Base-by-base conservation (phyloP, 2,888 invertebrate species). In the Hydropsyche betteni region DNA sequence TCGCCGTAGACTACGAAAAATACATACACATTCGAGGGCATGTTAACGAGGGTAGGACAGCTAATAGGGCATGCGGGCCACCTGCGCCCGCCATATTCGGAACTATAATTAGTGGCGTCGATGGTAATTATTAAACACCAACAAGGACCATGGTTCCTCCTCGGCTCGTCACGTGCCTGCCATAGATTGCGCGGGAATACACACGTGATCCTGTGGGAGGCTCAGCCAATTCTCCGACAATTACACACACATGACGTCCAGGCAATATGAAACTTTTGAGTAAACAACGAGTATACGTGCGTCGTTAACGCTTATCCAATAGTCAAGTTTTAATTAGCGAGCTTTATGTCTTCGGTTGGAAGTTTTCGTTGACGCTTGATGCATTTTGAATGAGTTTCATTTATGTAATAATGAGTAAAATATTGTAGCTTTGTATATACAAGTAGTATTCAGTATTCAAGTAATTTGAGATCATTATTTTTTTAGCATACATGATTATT, bases 111-210 rank as follows among this genome's bases (percentile, higher is more conserved):
- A 77, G 73, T 44, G 16, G 14, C 36, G 44, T 53, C 74, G 68
- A 68, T 74, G 52, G 53, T 74, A 75, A 77, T 77, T 73, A 77
- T 77, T 77, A 77, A 75, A 53, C 50, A 75, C 38, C 52, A 38
- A 58, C 38, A 33, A 68, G 71, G 74, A 64, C 68, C 64, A 52
- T 16, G 53, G 51, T 69, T 24, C 64, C 64, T 61, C 69, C 38
- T 16, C 12, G 14, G 68, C 36, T 73, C 50, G 55, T 52, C 77
- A 77, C 77, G 77, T 77, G 34, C 44, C 16, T 34, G 68, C 77
- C 61, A 75, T 77, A 75, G 75, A 77, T 77, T 75, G 73, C 38
- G 5, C 24, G n/a, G 53, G 53, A 53, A 68, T 69, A 53, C 74
- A 74, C 34, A 74, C 69, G 74, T 69, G 74, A 52, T 74, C 51